phyloP scores from a whole-genome alignment of 2,888 invertebrate species.

The Pammene aurita region DNA sequence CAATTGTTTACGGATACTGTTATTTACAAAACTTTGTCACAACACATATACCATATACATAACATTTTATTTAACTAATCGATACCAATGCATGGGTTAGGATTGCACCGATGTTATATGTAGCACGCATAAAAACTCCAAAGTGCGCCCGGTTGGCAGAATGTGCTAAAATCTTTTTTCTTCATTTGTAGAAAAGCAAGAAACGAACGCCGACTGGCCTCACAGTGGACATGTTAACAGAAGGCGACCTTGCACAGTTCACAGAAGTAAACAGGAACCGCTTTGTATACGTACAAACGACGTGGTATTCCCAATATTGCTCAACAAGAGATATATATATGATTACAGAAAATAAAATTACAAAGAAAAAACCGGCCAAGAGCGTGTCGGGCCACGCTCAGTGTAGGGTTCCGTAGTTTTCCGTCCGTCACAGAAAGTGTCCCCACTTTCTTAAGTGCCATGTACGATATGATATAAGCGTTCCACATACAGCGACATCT shows the following conservation, averaged over 20 bases:
- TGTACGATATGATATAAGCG: too few relatives aligned
- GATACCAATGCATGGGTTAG: conserved; percentile 1
- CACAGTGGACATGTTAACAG: conserved; percentile 32
- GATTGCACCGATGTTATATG: conserved; percentile 26
- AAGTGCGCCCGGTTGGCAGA: conserved; percentile 41
- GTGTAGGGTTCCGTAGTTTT: too few relatives aligned
- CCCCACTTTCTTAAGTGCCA: too few relatives aligned
- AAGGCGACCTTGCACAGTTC: neutral
- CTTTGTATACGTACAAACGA: neutral
- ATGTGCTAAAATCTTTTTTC: conserved; percentile 69
- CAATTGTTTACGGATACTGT: too few relatives aligned
- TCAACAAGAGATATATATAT: neutral
- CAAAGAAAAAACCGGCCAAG: too few relatives aligned
- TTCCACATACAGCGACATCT: too few relatives aligned
- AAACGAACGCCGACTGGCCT: conserved; percentile 55
- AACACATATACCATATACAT: too few relatives aligned
- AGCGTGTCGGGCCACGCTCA: too few relatives aligned
- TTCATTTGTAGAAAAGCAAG: conserved; percentile 64
- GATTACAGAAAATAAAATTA: too few relatives aligned
- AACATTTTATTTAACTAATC: neutral
- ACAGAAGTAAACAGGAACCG: neutral
- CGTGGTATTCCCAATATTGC: neutral
- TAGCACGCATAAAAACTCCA: conserved; percentile 36
- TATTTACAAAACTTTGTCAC: too few relatives aligned
- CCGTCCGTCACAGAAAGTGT: too few relatives aligned